Conservation (phyloP, 2,113 vertebrate genomes). For the Psittacula cyanocephala region DNA sequence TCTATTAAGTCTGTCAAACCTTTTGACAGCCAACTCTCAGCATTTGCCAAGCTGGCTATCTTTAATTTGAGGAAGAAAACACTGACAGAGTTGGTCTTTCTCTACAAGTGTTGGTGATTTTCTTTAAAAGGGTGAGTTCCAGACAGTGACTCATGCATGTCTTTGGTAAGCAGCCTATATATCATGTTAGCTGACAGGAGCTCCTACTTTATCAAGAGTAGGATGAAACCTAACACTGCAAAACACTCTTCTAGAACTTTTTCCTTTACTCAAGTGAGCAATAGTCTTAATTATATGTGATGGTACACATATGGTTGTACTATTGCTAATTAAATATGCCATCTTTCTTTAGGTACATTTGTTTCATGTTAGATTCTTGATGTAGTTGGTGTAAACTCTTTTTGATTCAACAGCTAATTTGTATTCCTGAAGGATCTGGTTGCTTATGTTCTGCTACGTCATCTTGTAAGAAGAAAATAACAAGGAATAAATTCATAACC, state of each 20-base stretch:
- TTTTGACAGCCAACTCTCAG: background rate
- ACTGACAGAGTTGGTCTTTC: background rate
- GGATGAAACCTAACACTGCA: background rate
- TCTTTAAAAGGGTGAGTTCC: background rate
- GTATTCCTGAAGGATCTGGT: background rate
- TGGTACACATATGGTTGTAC: background rate
- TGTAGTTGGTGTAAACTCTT: background rate
- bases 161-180: background rate
- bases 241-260: background rate
- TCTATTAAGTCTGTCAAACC: background rate
- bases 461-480: background rate
- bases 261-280: background rate
- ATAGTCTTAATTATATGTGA: background rate
- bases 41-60: background rate
- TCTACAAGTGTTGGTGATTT: background rate
- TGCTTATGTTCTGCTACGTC: background rate
- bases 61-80: conserved; percentile 14
- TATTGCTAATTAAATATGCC: background rate
- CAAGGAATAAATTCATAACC: background rate
- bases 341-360: background rate
- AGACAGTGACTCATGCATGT: background rate
- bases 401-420: background rate
- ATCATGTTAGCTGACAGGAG: background rate
- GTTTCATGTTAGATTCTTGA: background rate
- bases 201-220: background rate